Evolutionary conservation across 2,797 vertebrate genomes (phyloP), one percentile per base, ranked within the genome.

Genomic region (Artibeus jamaicensis): DNA sequence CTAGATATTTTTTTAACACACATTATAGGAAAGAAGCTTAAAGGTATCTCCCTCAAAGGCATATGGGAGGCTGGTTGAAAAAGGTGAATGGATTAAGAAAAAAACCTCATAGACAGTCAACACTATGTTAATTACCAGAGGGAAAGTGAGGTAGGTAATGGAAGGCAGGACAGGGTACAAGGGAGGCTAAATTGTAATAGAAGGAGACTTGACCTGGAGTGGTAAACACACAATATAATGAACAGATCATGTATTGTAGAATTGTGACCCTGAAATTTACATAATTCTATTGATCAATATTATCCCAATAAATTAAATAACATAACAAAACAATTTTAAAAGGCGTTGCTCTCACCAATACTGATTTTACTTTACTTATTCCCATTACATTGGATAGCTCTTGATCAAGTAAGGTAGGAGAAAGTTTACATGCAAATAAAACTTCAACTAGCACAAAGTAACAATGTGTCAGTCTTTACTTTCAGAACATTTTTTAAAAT

Each of bases 381-480:
- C 39, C 50, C 12, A 73, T 55, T 76, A 89, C 1, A 11, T 24
- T 29, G 7, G 76, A 44, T 87, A 29, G 8, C n/a, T 76, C 37
- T 18, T 91, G 76, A 21, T 44, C 29, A 76, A 86, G 16, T 59
- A 34, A 86, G 77, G 18, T 21, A 15, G 2, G 18, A 14, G 34
- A 81, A 91, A 18, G 32, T 77, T 94, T 73, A 89, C 89, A 83
- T 83, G 10, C 50, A 91, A 93, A 91, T 53, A 21, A 19, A 96
- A 65, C 9, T 71, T 95, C 14, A 86, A 90, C 44, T 46, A 71
- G 65, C 16, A 74, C 37, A n/a, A 77, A 85, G 26, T 91, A 77
- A 82, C 32, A 68, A 34, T 42, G 18, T 76, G 55, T 26, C 59
- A 48, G 11, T 37, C 10, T 91, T 94, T 65, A 48, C 12, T 83